phyloP scores from a whole-genome alignment of 92 coral and sea anemone species.

The Parazoanthus swiftii region DNA sequence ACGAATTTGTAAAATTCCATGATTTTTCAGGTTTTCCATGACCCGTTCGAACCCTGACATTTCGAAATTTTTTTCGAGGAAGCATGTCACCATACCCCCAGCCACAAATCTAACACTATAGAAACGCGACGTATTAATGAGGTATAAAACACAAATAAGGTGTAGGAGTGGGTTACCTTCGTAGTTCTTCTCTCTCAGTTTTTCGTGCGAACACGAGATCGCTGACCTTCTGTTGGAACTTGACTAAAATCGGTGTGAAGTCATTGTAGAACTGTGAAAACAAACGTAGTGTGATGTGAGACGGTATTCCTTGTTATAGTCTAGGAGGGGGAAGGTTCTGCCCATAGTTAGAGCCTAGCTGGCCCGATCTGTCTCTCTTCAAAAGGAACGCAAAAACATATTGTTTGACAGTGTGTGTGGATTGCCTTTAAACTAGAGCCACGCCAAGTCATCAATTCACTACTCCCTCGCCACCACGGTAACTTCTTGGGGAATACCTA shows the following conservation, averaged over 20 bases:
- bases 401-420: not conserved
- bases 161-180: conserved; percentile 58
- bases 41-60: no score
- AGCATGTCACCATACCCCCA: no score
- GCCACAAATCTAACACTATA: not conserved
- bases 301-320: not conserved
- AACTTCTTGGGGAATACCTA: conserved; percentile 76
- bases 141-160: not conserved
- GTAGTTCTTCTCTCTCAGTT: conserved; percentile 93
- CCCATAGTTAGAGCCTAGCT: not conserved
- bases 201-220: conserved; percentile 97
- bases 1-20: no score
- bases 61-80: no score
- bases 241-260: conserved; percentile 87
- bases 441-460: not conserved
- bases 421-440: not conserved
- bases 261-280: conserved; percentile 91
- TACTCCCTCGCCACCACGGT: conserved; percentile 34
- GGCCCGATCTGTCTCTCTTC: not conserved
- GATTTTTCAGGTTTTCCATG: no score
- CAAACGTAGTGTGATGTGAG: not conserved
- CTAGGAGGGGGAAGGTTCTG: not conserved
- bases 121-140: not conserved
- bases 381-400: not conserved
- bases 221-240: conserved; percentile 84